Evolutionary conservation across 2,797 vertebrate species (phyloP).

Genomic region (Odontamblyopus lacepedii): DNA sequence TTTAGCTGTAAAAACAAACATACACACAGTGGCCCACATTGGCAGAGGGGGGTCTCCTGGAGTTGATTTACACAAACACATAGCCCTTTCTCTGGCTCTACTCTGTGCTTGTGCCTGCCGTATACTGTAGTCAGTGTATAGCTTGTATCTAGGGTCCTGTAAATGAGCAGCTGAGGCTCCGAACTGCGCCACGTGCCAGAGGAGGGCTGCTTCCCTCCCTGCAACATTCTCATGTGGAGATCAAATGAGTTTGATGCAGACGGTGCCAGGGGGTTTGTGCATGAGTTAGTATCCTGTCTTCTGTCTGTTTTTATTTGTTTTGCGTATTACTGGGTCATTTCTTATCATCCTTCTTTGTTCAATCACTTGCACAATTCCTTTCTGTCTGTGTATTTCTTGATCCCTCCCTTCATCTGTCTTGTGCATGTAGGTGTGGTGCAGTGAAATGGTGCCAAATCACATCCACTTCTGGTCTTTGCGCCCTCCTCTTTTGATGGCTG

Average conservation of each 20-base stretch:
- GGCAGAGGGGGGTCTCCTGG: constrained; percentile 23
- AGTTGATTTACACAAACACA: constrained; percentile 35
- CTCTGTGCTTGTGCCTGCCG: constrained; percentile 19
- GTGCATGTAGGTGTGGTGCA: constrained; percentile 57
- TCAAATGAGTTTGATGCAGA: constrained; percentile 60
- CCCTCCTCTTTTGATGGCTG: constrained; percentile 27
- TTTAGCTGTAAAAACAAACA: constrained; percentile 33
- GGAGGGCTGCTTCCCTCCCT: constrained; percentile 46
- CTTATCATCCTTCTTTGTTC: constrained; percentile 2
- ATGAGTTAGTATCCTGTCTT: constrained; percentile 11
- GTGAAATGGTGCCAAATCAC: constrained; percentile 40
- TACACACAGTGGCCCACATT: constrained; percentile 11
- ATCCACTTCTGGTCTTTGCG: constrained; percentile 40
- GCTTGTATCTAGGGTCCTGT: constrained; percentile 58
- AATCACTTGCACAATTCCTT: constrained; percentile 12
- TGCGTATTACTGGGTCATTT: constrained; percentile 3
- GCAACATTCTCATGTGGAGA: constrained; percentile 53
- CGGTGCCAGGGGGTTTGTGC: constrained; percentile 46
- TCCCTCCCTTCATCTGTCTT: constrained; percentile 43
- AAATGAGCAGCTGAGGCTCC: constrained; percentile 61
- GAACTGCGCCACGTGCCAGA: constrained; percentile 61
- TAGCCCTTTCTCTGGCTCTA: constrained; percentile 27
- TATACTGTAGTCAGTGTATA: constrained; percentile 11
- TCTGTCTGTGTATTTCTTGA: constrained; percentile 16
- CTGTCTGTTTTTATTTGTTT: neutral